phyloP scores from a whole-genome alignment of 2,888 invertebrate species.

The Thymelicus acteon region DNA sequence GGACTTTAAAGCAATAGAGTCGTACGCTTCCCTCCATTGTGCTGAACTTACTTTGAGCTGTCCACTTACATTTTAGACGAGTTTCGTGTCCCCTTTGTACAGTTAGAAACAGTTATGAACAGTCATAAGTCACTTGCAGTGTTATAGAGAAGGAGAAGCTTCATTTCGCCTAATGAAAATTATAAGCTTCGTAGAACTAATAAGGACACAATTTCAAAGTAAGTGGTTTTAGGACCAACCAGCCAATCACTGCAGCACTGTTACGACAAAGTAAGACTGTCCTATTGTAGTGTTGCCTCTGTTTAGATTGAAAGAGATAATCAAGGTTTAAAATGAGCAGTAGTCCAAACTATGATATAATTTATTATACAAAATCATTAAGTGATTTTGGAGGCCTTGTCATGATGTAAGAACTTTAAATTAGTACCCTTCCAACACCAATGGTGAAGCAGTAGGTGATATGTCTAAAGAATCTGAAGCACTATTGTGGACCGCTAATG shows the following conservation, averaged over 20 bases:
- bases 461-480: too few species aligned
- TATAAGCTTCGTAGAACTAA: neutral
- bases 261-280: neutral
- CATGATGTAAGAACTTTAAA: too few species aligned
- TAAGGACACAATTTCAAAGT: neutral
- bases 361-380: too few species aligned
- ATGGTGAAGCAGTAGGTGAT: too few species aligned
- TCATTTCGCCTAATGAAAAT: neutral
- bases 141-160: neutral
- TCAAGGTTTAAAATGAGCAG: too few species aligned
- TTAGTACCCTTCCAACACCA: too few species aligned
- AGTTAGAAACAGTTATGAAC: constrained; percentile 4
- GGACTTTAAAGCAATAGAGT: constrained; percentile 27
- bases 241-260: neutral
- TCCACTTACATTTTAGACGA: constrained; percentile 36
- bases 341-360: too few species aligned
- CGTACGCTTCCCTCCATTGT: constrained; percentile 14
- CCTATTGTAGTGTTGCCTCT: neutral
- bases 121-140: neutral
- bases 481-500: too few species aligned
- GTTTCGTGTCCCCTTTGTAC: constrained; percentile 15
- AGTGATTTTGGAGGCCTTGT: too few species aligned
- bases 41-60: constrained; percentile 31
- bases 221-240: neutral
- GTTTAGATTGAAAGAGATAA: too few species aligned